phyloP scores from a whole-genome alignment of 2,888 invertebrate species.

The Morpho helenor region DNA sequence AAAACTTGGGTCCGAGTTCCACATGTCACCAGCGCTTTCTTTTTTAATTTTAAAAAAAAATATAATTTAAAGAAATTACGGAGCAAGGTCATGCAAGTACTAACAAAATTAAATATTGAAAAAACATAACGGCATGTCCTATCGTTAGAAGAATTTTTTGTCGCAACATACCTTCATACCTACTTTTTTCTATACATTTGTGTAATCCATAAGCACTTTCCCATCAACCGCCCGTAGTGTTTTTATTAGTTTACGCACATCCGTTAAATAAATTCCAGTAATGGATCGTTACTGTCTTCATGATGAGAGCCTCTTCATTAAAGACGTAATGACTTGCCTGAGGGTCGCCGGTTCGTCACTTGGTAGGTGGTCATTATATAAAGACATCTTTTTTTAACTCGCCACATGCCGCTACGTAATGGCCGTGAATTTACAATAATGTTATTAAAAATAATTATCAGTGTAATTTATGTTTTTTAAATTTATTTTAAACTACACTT shows the following conservation, averaged over 20 bases:
- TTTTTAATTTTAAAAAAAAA: too few species aligned
- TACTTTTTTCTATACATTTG: slow-evolving; percentile 9
- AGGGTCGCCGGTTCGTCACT: slow-evolving; percentile 12
- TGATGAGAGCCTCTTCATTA: slow-evolving; percentile 18
- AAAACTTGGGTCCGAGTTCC: too few species aligned
- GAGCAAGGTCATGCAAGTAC: too few species aligned
- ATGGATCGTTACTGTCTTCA: slow-evolving; percentile 18
- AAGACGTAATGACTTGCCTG: slow-evolving; percentile 11
- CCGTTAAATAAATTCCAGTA: slow-evolving; percentile 27
- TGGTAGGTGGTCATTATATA: slow-evolving; percentile 17
- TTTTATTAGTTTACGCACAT: slow-evolving; percentile 25
- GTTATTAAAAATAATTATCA: too few species aligned
- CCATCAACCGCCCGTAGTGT: slow-evolving; percentile 17
- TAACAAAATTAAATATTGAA: too few species aligned
- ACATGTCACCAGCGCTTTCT: too few species aligned
- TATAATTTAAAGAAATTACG: too few species aligned
- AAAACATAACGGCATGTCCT: background rate
- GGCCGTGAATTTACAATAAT: too few species aligned
- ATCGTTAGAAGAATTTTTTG: slow-evolving; percentile 6
- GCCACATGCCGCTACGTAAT: too few species aligned
- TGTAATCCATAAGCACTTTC: slow-evolving; percentile 9
- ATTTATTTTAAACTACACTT: too few species aligned
- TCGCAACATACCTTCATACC: slow-evolving; percentile 8
- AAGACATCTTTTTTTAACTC: background rate
- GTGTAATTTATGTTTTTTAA: too few species aligned